Evolutionary conservation across 2,113 vertebrate genomes (phyloP).

Genomic region (Sorex fumeus): DNA sequence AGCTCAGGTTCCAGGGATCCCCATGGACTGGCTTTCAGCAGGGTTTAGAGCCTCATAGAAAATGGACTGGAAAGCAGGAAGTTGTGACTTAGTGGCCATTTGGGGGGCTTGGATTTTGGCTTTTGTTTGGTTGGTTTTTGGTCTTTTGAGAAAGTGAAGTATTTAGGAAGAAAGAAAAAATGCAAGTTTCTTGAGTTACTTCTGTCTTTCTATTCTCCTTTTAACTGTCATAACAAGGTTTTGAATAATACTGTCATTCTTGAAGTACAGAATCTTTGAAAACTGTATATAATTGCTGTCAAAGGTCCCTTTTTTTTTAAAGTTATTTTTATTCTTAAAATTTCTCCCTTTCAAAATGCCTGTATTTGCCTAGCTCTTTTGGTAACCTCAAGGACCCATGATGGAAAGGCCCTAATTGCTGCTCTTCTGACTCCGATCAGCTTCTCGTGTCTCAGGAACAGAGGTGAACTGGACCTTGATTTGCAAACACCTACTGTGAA

Average conservation of each 20-base stretch:
- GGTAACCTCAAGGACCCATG: background rate
- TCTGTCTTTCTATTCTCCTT: background rate
- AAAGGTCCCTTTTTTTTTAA: background rate
- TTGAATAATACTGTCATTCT: background rate
- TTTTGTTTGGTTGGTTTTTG: too few species aligned
- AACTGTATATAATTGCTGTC: background rate
- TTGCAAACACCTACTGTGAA: slow-evolving; percentile 40
- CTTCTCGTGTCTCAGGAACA: slow-evolving; percentile 31
- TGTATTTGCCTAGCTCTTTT: background rate
- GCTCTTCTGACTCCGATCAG: background rate
- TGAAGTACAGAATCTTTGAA: slow-evolving; percentile 21
- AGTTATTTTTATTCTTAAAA: background rate
- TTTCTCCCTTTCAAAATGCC: background rate
- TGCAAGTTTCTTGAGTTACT: background rate
- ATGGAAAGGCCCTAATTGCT: slow-evolving; percentile 31
- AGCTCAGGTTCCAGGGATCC: slow-evolving; percentile 9
- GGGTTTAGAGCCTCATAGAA: background rate
- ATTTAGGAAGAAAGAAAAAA: slow-evolving; percentile 38
- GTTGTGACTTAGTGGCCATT: background rate
- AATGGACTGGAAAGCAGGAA: slow-evolving; percentile 56
- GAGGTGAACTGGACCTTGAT: slow-evolving; percentile 24
- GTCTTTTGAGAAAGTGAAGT: background rate
- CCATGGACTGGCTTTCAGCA: slow-evolving; percentile 65
- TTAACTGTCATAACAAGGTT: background rate
- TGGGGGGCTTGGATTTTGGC: background rate